Evolutionary conservation across 2,113 vertebrate genomes (phyloP).

Genomic region (Mobula hypostoma): DNA sequence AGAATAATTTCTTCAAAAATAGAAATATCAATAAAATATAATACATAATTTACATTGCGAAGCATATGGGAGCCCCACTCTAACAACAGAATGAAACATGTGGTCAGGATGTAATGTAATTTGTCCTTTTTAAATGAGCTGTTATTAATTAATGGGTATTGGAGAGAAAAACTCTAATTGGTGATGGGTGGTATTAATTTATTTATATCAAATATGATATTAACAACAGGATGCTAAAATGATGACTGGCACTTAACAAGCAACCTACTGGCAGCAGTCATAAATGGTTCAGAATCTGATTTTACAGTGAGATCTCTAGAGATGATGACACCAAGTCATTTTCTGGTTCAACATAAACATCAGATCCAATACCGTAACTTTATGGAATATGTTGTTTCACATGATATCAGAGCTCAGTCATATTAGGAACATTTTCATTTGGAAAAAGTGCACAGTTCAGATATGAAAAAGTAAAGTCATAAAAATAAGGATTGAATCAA

Average conservation of each 20-base stretch:
- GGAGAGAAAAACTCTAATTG: constrained; percentile 36
- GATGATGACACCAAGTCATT: constrained; percentile 37
- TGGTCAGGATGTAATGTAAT: constrained; percentile 9
- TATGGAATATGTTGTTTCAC: constrained; percentile 19
- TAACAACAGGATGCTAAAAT: constrained; percentile 37
- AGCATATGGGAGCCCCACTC: background rate
- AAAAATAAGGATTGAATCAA: background rate
- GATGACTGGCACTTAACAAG: constrained; percentile 35
- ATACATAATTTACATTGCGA: constrained; percentile 9
- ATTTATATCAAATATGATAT: constrained; percentile 37
- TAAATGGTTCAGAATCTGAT: constrained; percentile 35
- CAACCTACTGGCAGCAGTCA: constrained; percentile 36
- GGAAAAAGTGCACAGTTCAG: background rate
- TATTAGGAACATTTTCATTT: background rate
- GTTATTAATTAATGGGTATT: constrained; percentile 36
- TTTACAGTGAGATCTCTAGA: constrained; percentile 35
- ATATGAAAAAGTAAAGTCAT: background rate
- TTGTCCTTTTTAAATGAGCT: constrained; percentile 32
- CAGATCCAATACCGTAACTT: constrained; percentile 16
- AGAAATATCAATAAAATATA: constrained; percentile 3
- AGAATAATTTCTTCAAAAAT: constrained; percentile 7
- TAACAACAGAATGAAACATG: constrained; percentile 23
- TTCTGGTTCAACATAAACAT: constrained; percentile 34
- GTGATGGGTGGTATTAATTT: constrained; percentile 37
- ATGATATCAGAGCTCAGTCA: constrained; percentile 22